Percentiles rank a stretch among this genome's conserved stretches.
Evolutionary conservation across 2,888 invertebrate species (phyloP).

Genomic region (Tolmerus cingulatus): DNA sequence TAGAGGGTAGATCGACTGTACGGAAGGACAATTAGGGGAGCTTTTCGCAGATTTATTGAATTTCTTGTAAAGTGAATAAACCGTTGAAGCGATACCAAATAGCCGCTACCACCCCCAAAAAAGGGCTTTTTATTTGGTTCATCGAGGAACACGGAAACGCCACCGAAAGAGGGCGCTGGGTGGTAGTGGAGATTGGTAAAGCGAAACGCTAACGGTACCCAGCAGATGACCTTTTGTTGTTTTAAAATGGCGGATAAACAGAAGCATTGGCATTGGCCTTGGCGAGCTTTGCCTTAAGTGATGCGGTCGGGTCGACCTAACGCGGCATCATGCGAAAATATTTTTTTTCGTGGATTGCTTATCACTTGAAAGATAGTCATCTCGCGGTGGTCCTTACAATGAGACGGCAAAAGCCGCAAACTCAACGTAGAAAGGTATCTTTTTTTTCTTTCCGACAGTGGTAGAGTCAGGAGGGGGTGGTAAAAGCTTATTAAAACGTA

Average conservation of each 20-base stretch:
- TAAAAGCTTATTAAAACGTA: constrained; percentile 22
- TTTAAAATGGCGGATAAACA: constrained; percentile 39
- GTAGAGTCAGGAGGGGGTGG: not conserved
- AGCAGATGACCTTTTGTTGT: constrained; percentile 5
- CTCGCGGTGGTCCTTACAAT: not conserved
- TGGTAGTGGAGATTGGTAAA: not conserved
- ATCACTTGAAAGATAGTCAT: constrained; percentile 11
- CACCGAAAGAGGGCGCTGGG: not conserved
- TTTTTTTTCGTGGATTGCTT: not conserved
- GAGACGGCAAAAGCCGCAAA: not conserved
- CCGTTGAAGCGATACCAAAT: not conserved
- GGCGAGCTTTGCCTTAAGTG: not conserved
- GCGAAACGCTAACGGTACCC: not conserved
- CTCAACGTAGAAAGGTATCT: not conserved
- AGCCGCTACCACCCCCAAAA: not conserved
- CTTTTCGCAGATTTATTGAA: not conserved
- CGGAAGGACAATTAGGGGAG: not conserved
- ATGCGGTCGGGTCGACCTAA: not conserved
- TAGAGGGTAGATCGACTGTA: not conserved
- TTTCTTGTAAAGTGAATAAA: not conserved
- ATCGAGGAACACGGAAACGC: not conserved
- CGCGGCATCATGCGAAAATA: not conserved
- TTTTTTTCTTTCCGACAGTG: not conserved
- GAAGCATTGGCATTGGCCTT: constrained; percentile 31
- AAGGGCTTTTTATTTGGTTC: not conserved